These are phyloP conservation scores for Sebastes fasciatus DNA, from an alignment of 2,113 vertebrate genomes.

Conservation along the genomic window DNA sequence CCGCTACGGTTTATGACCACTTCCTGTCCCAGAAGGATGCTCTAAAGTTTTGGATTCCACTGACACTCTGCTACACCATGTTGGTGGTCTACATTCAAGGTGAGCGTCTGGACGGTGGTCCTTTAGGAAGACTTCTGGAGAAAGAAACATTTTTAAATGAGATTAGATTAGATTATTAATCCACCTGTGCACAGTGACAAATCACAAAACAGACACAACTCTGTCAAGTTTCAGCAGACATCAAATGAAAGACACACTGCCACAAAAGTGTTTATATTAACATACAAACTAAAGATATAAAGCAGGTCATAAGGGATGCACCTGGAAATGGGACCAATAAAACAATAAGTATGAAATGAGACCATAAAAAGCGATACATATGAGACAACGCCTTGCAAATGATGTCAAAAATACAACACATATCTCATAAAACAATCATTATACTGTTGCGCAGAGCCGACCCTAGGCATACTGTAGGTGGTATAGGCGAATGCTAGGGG, in stretches of 20 bases:
- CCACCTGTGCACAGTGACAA: background rate
- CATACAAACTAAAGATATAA: background rate
- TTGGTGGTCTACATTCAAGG: constrained; percentile 91
- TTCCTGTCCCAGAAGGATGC: constrained; percentile 88
- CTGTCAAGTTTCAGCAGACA: background rate
- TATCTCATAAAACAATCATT: background rate
- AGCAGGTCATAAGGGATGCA: background rate
- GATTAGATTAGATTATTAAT: background rate
- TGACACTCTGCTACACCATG: constrained; percentile 91
- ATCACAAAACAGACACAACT: constrained; percentile 14
- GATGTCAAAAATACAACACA: background rate
- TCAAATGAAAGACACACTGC: constrained; percentile 1
- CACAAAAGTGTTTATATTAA: background rate
- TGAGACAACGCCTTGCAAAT: background rate
- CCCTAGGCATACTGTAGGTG: too few relatives aligned
- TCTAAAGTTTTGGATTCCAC: constrained; percentile 89
- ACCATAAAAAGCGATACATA: background rate
- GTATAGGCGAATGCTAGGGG: too few relatives aligned
- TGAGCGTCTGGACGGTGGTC: constrained; percentile 55
- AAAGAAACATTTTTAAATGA: background rate
- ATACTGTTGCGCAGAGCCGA: background rate
- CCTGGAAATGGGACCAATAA: background rate
- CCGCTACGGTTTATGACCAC: constrained; percentile 86
- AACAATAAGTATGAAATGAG: background rate
- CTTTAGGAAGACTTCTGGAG: background rate